Conservation (phyloP, 2,113 vertebrate genomes). For the Heterotis niloticus region DNA sequence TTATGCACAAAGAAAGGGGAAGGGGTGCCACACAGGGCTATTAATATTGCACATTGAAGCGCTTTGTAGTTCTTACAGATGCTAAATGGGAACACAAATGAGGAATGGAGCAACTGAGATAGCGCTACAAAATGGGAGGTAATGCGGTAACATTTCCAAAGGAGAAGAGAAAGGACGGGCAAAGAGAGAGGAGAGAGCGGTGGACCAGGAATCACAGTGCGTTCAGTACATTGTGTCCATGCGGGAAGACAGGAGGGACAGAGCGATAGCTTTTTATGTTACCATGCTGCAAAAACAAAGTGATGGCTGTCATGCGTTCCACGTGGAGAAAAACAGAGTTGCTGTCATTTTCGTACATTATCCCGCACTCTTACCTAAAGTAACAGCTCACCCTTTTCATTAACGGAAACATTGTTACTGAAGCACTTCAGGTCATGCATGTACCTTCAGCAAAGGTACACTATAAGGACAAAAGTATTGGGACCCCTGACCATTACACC, state of each 20-base stretch:
- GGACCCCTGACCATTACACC: no score
- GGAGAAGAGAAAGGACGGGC: not conserved
- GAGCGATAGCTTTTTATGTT: not conserved
- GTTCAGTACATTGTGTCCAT: not conserved
- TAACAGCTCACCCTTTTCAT: not conserved
- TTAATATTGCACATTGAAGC: constrained; percentile 25
- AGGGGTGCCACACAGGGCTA: constrained; percentile 32
- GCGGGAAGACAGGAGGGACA: not conserved
- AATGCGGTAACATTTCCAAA: not conserved
- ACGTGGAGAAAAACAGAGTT: not conserved
- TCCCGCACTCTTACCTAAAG: no score
- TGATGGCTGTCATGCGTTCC: not conserved
- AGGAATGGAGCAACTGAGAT: not conserved
- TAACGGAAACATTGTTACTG: no score
- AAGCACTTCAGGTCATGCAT: no score
- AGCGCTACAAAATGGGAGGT: not conserved
- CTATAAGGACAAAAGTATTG: no score
- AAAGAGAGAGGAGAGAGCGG: not conserved
- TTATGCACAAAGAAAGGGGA: constrained; percentile 53
- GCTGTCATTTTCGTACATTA: not conserved
- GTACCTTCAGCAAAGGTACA: no score
- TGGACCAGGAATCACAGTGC: not conserved
- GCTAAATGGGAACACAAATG: not conserved
- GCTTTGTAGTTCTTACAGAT: constrained; percentile 16
- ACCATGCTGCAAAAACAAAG: not conserved